A percentile compares a stretch with the other conserved stretches of the same genome.
phyloP scores from a whole-genome alignment of 2,113 vertebrate genomes.

The Hippocampus mohnikei region DNA sequence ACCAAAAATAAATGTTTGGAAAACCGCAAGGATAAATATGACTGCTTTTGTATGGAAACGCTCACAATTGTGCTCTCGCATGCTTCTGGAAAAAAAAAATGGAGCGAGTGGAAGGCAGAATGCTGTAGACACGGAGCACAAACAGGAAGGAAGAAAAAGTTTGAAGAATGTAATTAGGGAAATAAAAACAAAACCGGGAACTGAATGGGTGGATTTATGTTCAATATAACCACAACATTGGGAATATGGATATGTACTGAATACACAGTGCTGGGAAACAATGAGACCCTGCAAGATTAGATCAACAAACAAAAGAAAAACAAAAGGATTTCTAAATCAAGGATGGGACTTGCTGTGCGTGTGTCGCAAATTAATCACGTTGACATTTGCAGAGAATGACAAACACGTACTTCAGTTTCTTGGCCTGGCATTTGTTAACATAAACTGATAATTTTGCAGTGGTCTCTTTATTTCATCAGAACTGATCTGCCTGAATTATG shows the following conservation, averaged over 20 bases:
- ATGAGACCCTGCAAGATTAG: neutral
- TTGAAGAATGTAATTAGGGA: neutral
- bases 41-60: constrained; percentile 64
- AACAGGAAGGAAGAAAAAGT: constrained; percentile 16
- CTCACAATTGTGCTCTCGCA: constrained; percentile 63
- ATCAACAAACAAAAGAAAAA: neutral
- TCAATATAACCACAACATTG: neutral
- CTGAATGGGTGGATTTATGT: neutral
- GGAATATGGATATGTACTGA: too few relatives aligned
- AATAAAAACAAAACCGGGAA: neutral
- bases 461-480: neutral
- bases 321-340: too few relatives aligned
- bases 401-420: too few relatives aligned
- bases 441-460: too few relatives aligned
- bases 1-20: constrained; percentile 72
- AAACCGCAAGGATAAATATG: constrained; percentile 73
- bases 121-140: constrained; percentile 6
- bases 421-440: too few relatives aligned
- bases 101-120: constrained; percentile 16
- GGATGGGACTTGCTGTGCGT: too few relatives aligned
- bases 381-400: neutral
- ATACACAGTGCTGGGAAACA: neutral
- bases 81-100: constrained; percentile 26
- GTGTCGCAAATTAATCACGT: neutral
- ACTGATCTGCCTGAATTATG: neutral